Base-by-base conservation (phyloP, 2,888 invertebrate species). In the Melieria omissa region DNA sequence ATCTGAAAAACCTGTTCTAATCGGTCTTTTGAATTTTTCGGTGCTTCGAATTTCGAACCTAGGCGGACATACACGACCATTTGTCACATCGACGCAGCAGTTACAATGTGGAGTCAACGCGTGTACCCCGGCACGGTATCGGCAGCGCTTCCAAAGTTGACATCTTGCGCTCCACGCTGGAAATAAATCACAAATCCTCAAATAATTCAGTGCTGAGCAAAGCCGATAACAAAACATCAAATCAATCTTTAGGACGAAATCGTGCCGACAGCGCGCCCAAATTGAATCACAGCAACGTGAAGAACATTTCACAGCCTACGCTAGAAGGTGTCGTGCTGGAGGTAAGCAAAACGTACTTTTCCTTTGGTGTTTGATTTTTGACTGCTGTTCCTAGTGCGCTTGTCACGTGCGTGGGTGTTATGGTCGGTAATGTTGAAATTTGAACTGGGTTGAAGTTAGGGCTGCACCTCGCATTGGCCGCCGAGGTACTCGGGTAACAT, bases 101-200 rank as follows among this genome's bases (percentile, higher is more conserved):
- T 75, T 87, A 87, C 78, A 87, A 88, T 74, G 87, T 87, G 49
- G 88, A 88, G 74, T 86, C 84, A 70, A 78, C 84, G 58, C 80
- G 84, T 67, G 82, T 83, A 70, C 83, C 86, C 16, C 64, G 64
- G 1, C 82, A 80, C 73, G 80, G 79, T 49, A 86, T 86, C 64
- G 88, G 87, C 65, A 88, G 88, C 77, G 88, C 88, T 54, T 87
- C 87, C 46, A 87, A 87, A 82, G 91, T 92, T 44, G 92, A 93
- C 82, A 87, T 93, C 65, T 88, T 93, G 5, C 90, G 92, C 75
- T 93, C 93, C 16, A 90, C 93, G 0, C 84, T 92, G 54, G 93
- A 93, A 86, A 91, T 92, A 78, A 91, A 90, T 82, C 89, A 91
- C 81, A 88, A 87, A 81, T 82, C 84, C 75, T 87, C 87, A 74